Evolutionary conservation across 2,888 invertebrate species (phyloP), one percentile per base, ranked within the genome.

Genomic region (Rhagonycha lutea): DNA sequence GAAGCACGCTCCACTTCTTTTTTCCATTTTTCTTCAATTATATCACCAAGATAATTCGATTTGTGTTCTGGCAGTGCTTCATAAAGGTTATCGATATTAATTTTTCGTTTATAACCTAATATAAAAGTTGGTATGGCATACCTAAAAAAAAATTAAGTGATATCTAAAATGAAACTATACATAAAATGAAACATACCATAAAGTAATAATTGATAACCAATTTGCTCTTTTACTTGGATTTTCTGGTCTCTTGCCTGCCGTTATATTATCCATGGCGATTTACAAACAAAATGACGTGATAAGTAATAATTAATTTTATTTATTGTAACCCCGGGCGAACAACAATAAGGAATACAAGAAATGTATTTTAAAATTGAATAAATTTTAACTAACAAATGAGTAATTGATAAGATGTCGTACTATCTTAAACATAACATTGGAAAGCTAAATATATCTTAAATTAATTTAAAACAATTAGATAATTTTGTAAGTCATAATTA

Each of bases 71-170:
- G 82, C 0, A 89, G 83, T 9, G 88, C 85, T 75, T 86, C 85
- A 79, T 87, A 89, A 18, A 90, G 83, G 82, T 90, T 90, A 61
- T 87, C 84, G 67, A 88, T 86, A 65, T 86, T 86, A 60, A 90
- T 81, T 73, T 89, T 89, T 65, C 86, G 85, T 78, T 84, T 88
- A 61, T 84, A 83, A 3, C 90, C 90, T 80, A 87, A 86, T 26
- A 83, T 80, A 79, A 90, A 89, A 18, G 89, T 81, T 3, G 88
- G 88, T 47, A 89, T 83, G 3, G 88, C 83, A 89, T 90, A 90
- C 83, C 90, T 90, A 81, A 86, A 85, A 32, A n/a, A 2, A 47
- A 0, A n/a, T 4, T 7, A 47, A 47, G n/a, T 1, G 1, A 5
- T 47, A 18, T 18, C 2, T 2, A 18, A 18, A 18, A 18, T 2